Percentiles rank a stretch among this genome's conserved stretches.
Evolutionary conservation across 2,888 invertebrate genomes (phyloP).

Genomic region (Pterobdella sp.): DNA sequence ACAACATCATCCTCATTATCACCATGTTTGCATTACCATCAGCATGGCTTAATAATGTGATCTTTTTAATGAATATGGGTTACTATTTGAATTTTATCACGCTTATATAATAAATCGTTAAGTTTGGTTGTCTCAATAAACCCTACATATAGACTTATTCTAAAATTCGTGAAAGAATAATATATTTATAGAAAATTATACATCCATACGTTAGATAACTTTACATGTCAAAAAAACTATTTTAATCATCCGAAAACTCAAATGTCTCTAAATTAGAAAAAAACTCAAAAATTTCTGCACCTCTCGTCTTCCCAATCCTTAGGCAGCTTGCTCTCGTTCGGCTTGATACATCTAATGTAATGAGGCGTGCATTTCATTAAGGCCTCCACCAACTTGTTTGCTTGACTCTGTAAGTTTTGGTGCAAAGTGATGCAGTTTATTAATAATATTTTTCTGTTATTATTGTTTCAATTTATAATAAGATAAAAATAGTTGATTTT

Average conservation of each 20-base stretch:
- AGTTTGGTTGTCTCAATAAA: too few relatives aligned
- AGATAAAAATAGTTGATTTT: background rate
- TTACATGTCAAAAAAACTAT: too few relatives aligned
- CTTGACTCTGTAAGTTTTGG: conserved; percentile 54
- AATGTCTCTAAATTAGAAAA: too few relatives aligned
- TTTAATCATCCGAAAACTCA: too few relatives aligned
- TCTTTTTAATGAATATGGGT: too few relatives aligned
- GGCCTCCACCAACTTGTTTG: conserved; percentile 61
- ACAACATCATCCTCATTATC: background rate
- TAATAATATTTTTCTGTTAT: background rate
- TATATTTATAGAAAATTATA: too few relatives aligned
- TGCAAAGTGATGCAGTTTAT: background rate
- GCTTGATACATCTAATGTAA: conserved; percentile 65
- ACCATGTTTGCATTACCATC: background rate
- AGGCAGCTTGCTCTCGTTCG: conserved; percentile 63
- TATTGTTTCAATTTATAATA: background rate
- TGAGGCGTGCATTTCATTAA: conserved; percentile 63
- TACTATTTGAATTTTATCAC: too few relatives aligned
- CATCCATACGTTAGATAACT: too few relatives aligned
- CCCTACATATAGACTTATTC: too few relatives aligned
- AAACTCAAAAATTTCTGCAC: too few relatives aligned
- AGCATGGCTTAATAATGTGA: background rate
- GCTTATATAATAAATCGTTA: too few relatives aligned
- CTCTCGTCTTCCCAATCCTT: conserved; percentile 60
- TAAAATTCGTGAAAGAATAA: too few relatives aligned